Percentiles rank a stretch among this genome's conserved stretches.
These are phyloP conservation scores for Baccha elongata DNA, from an alignment of 2,888 invertebrate genomes.

Conservation along the genomic window DNA sequence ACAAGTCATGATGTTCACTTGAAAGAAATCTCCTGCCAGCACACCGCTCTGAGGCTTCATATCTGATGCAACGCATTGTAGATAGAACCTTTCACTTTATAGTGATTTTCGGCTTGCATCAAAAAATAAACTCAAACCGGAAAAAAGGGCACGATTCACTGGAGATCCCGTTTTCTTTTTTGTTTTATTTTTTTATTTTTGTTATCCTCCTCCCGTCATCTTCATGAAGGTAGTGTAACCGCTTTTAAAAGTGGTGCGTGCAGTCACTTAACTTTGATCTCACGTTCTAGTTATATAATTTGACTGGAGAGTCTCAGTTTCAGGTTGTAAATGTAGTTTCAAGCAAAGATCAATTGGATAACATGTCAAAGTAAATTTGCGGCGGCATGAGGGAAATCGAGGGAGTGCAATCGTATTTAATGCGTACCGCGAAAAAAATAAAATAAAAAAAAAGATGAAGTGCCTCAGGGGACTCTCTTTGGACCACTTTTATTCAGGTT, in stretches of 20 bases:
- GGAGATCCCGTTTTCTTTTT: constrained; percentile 36
- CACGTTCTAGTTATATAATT: constrained; percentile 71
- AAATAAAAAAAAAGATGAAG: constrained; percentile 5
- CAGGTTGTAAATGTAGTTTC: constrained; percentile 10
- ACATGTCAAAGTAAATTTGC: constrained; percentile 56
- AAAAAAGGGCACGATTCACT: constrained; percentile 45
- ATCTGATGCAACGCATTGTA: constrained; percentile 17
- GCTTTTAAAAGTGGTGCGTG: constrained; percentile 57
- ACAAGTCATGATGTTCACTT: constrained; percentile 42
- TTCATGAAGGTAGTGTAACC: constrained; percentile 10
- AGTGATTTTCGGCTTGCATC: constrained; percentile 55
- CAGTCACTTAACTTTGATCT: constrained; percentile 68
- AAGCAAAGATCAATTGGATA: constrained; percentile 63
- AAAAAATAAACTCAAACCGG: constrained; percentile 23
- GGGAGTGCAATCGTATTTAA: constrained; percentile 27
- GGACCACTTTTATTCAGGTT: constrained; percentile 30
- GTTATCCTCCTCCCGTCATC: constrained; percentile 14
- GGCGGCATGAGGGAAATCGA: constrained; percentile 14
- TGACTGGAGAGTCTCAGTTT: constrained; percentile 51
- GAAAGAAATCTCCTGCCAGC: constrained; percentile 42
- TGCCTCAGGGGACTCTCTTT: constrained; percentile 46
- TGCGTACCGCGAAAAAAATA: constrained; percentile 21
- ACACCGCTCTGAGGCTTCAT: background rate
- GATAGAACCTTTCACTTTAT: constrained; percentile 67
- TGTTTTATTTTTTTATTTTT: background rate